phyloP scores from a whole-genome alignment of 1,140 invertebrate genomes.

The Wiebesia pumilae region DNA sequence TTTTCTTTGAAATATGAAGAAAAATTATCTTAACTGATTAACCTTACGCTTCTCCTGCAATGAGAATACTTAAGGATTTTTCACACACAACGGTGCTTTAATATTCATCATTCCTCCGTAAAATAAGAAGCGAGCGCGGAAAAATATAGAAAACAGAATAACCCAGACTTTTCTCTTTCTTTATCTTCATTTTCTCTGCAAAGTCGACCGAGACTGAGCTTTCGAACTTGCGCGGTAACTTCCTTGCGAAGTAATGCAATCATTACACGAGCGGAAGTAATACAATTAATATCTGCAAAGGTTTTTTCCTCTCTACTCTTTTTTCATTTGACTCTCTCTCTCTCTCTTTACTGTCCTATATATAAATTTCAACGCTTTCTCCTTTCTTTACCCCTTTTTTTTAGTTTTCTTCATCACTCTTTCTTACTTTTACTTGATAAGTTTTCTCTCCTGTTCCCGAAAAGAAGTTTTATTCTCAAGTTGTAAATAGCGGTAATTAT shows the following conservation, averaged over 20 bases:
- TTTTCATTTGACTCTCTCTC: slow-evolving; percentile 47
- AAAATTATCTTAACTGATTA: slow-evolving; percentile 38
- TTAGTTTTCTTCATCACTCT: not conserved
- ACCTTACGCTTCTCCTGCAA: not conserved
- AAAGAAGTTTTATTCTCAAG: slow-evolving; percentile 9
- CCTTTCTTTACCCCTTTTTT: not conserved
- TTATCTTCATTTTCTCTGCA: slow-evolving; percentile 3
- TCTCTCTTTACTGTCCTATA: slow-evolving; percentile 54
- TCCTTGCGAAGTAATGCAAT: slow-evolving; percentile 68
- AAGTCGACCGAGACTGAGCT: not conserved
- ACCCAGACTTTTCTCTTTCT: not conserved
- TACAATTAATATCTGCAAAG: slow-evolving; percentile 69
- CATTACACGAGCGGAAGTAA: slow-evolving; percentile 71
- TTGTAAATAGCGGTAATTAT: slow-evolving; percentile 11
- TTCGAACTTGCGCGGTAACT: slow-evolving; percentile 51
- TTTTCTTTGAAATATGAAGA: not conserved
- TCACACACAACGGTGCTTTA: not conserved
- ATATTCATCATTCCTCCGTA: slow-evolving; percentile 21
- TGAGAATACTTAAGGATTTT: not conserved
- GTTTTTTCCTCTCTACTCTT: slow-evolving; percentile 27
- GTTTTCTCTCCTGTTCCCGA: not conserved
- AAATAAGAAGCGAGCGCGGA: slow-evolving; percentile 1
- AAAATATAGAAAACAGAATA: not conserved
- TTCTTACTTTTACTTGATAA: slow-evolving; percentile 18
- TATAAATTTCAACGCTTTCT: slow-evolving; percentile 27